Conservation (phyloP, 1,140 invertebrate species). For the Megalopta genalis region DNA sequence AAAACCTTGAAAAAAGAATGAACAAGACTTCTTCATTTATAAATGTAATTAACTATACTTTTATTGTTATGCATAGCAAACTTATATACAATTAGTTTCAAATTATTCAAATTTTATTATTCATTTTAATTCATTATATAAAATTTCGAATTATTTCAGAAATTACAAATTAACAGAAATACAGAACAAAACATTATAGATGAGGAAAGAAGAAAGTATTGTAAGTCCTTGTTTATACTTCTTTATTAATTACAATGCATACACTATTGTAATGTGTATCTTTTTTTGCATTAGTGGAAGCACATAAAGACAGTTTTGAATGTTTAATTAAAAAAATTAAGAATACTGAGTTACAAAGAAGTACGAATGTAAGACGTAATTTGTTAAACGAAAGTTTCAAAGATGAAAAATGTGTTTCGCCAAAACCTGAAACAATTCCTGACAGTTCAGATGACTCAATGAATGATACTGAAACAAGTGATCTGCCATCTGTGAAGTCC, state of each 20-base stretch:
- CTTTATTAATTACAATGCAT: slow-evolving; percentile 4
- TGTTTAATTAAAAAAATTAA: slow-evolving; percentile 73
- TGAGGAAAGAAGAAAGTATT: slow-evolving; percentile 76
- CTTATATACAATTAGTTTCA: too few species aligned
- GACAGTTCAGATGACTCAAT: slow-evolving; percentile 6
- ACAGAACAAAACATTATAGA: slow-evolving; percentile 75
- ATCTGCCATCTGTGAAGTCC: slow-evolving; percentile 3
- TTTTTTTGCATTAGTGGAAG: slow-evolving; percentile 64
- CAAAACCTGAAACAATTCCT: background rate
- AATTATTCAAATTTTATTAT: background rate
- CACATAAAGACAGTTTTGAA: slow-evolving; percentile 73
- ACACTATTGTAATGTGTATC: slow-evolving; percentile 40
- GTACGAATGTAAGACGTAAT: slow-evolving; percentile 20
- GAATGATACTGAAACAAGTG: background rate
- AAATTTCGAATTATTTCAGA: slow-evolving; percentile 67
- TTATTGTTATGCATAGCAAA: background rate
- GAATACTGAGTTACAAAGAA: slow-evolving; percentile 42
- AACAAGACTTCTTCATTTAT: slow-evolving; percentile 25
- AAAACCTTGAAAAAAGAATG: slow-evolving; percentile 73
- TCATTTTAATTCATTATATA: too few species aligned
- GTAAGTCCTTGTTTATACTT: slow-evolving; percentile 70
- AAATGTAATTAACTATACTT: slow-evolving; percentile 42
- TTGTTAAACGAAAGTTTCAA: slow-evolving; percentile 16
- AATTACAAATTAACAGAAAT: slow-evolving; percentile 72
- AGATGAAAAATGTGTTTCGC: background rate